Evolutionary conservation across 2,888 invertebrate species (phyloP).

Genomic region (Xestia rhomboidea): DNA sequence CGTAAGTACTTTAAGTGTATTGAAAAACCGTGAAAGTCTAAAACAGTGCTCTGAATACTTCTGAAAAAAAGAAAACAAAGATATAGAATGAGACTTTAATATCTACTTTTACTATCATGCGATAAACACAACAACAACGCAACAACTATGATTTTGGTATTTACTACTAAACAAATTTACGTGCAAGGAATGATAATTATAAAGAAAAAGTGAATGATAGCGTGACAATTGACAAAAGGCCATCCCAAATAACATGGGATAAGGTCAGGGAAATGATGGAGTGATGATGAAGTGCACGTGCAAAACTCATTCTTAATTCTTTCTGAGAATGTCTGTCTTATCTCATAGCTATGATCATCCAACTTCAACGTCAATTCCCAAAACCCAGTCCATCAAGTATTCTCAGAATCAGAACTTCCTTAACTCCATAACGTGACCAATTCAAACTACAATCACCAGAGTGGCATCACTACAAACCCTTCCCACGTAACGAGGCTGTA

Average conservation of each 20-base stretch:
- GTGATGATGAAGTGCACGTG: no score
- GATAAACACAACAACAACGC: no score
- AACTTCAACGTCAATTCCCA: not conserved
- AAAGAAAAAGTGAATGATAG: no score
- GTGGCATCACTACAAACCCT: slow-evolving; percentile 5
- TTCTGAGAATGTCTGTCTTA: not conserved
- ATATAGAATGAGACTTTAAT: not conserved
- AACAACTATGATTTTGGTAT: not conserved
- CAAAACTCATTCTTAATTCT: not conserved
- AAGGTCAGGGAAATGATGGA: no score
- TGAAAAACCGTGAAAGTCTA: no score
- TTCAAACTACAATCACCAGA: not conserved
- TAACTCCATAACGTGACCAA: not conserved
- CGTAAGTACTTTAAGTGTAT: no score
- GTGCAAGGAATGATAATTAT: not conserved
- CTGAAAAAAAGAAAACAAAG: not conserved
- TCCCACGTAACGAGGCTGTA: slow-evolving; percentile 5
- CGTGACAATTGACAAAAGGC: no score
- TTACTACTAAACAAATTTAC: not conserved
- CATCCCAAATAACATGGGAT: no score
- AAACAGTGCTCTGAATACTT: no score
- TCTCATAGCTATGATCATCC: not conserved
- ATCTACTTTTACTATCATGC: not conserved
- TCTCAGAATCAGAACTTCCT: not conserved
- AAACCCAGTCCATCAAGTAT: not conserved